Base-by-base conservation (phyloP, 2,797 vertebrate genomes). In the Dallia pectoralis region DNA sequence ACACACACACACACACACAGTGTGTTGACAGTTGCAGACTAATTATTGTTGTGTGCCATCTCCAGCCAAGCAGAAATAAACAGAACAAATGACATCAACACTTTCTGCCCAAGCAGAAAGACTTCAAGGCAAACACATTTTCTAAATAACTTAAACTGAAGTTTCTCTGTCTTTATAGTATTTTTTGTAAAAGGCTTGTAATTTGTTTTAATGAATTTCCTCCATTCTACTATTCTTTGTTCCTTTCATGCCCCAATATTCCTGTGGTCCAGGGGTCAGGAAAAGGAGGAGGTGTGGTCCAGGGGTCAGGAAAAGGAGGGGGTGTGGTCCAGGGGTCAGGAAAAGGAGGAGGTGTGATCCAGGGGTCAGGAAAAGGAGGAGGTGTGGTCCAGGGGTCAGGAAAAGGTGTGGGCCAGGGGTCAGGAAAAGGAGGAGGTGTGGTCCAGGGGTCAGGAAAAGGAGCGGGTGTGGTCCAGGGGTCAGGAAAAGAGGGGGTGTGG, bases 401-500 rank as follows among this genome's bases (percentile, higher is more conserved):
- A n/a, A n/a, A n/a, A n/a, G n/a, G n/a, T n/a, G n/a, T n/a, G n/a
- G n/a, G 22, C n/a, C n/a, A n/a, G 32, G n/a, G 72, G 63, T 47
- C 68, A 29, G 27, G 84, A 84, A 81, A 86, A 87, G n/a, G 88
- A n/a, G n/a, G n/a, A n/a, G n/a, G n/a, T n/a, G n/a, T n/a, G n/a
- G n/a, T 81, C 27, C 1, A 18, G 74, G 85, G 83, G 15, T 70
- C n/a, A 67, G 53, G 51, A 67, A 32, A 53, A 53, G 74, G 66
- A 68, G 71, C 61, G 74, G 67, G 1, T 56, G 33, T 12, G 59
- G n/a, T 22, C n/a, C n/a, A n/a, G 32, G n/a, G 72, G 63, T 47
- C 68, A 29, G 27, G 84, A 84, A 81, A 86, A 87, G 88, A n/a
- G n/a, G n/a, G n/a, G n/a, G n/a, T n/a, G n/a, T n/a, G n/a, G n/a